A percentile compares a stretch with the other conserved stretches of the same genome.
Evolutionary conservation across 2,888 invertebrate genomes (phyloP).

Genomic region (Oligia strigilis): DNA sequence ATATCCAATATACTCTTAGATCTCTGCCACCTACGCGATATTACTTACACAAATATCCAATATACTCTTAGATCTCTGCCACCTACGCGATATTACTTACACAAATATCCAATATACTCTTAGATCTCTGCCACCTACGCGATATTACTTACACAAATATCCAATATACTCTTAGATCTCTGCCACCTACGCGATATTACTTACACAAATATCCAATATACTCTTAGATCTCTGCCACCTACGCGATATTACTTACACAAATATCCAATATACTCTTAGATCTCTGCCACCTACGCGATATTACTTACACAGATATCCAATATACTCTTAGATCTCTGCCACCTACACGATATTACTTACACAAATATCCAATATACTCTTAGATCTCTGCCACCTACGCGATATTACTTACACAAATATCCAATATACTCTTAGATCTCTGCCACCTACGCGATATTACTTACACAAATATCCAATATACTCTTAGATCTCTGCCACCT

Average conservation of each 20-base stretch:
- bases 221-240: conserved; percentile 22
- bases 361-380: conserved; percentile 14
- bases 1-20: conserved; percentile 8
- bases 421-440: conserved; percentile 6
- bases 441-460: conserved; percentile 31
- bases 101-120: conserved; percentile 14
- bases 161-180: conserved; percentile 6
- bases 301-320: conserved; percentile 30
- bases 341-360: conserved; percentile 37
- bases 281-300: conserved; percentile 27
- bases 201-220: conserved; percentile 21
- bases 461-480: conserved; percentile 21
- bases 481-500: conserved; percentile 22
- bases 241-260: conserved; percentile 32
- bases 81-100: conserved; percentile 37
- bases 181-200: conserved; percentile 31
- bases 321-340: conserved; percentile 8
- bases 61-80: conserved; percentile 8
- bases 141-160: conserved; percentile 37
- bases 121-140: conserved; percentile 19
- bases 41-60: conserved; percentile 29
- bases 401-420: conserved; percentile 37
- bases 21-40: conserved; percentile 27
- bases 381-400: conserved; percentile 19
- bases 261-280: conserved; percentile 8